Conservation (phyloP, 2,888 invertebrate genomes). For the Marasmarcha lunaedactyla region DNA sequence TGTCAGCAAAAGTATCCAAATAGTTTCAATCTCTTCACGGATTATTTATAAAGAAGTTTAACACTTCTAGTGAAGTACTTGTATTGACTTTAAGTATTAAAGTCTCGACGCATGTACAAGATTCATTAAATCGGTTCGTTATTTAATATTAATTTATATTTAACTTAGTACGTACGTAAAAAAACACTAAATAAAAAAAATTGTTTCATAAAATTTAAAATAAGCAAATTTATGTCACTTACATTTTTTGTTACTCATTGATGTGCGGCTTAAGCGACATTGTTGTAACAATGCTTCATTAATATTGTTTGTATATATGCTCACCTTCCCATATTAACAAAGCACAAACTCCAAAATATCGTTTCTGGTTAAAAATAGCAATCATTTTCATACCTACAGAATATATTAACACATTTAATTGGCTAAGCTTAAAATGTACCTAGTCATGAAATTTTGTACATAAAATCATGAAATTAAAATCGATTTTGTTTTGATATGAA, state of each 20-base stretch:
- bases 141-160: conserved; percentile 47
- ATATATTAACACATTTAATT: background rate
- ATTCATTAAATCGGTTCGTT: conserved; percentile 35
- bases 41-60: conserved; percentile 18
- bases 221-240: too few species aligned
- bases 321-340: too few species aligned
- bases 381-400: background rate
- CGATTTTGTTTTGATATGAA: conserved; percentile 29
- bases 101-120: conserved; percentile 61
- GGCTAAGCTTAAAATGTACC: conserved; percentile 34
- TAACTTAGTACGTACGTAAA: conserved; percentile 47
- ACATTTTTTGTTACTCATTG: background rate
- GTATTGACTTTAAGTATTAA: conserved; percentile 64
- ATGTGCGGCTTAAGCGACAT: background rate
- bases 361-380: conserved; percentile 1
- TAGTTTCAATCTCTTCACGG: background rate
- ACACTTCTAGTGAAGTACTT: conserved; percentile 46
- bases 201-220: too few species aligned
- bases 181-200: conserved; percentile 26
- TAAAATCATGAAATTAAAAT: conserved; percentile 47
- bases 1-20: conserved; percentile 21
- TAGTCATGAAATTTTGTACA: conserved; percentile 66
- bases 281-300: conserved; percentile 10
- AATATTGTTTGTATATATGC: conserved; percentile 8
- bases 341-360: background rate